Base-by-base conservation (phyloP, 2,888 invertebrate species). In the Athalia circularis region DNA sequence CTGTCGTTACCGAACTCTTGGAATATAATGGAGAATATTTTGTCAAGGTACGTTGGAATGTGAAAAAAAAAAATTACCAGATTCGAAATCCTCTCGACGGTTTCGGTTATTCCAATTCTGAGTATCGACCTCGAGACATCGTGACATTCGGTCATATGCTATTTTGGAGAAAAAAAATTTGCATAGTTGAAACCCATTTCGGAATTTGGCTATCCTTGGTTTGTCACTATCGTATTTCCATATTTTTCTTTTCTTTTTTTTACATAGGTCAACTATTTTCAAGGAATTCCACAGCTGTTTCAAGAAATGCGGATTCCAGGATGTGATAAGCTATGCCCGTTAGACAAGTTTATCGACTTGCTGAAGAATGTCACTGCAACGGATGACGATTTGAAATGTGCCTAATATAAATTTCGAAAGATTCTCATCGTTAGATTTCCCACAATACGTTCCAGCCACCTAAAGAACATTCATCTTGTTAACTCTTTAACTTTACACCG, bases 261-360 rank as follows among this genome's bases (percentile, higher is more conserved):
- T 84, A 29, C 84, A 11, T 87, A 93, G 93, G 90, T 92, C 65
- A 88, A 91, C 11, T 92, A 92, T 81, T 85, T 91, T 9, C 84
- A 86, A 13, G 89, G 90, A 45, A 91, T 91, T 0, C 91, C 91
- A 0, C 87, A 90, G 0, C 88, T 89, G 5, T 89, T 88, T 0
- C 82, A 87, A 62, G 81, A 89, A 0, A 86, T 93, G 48, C 87
- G 87, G 0, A 88, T 93, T 54, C 89, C 90, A 0, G 92, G 91
- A 1, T 93, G 93, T 83, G 90, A 90, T 2, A 77, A 84, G 4
- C 85, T 92, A 7, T 94, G 93, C 83, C 91, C 92, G 65, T 91
- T 92, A 74, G 90, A 92, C 8, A 90, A 88, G 61, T 93, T 93
- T 83, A 83, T 91, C 6, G 81, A 83, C 7, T 86, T 93, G 11